Conservation (phyloP, 1,140 invertebrate species). For the Heliconius nattereri region DNA sequence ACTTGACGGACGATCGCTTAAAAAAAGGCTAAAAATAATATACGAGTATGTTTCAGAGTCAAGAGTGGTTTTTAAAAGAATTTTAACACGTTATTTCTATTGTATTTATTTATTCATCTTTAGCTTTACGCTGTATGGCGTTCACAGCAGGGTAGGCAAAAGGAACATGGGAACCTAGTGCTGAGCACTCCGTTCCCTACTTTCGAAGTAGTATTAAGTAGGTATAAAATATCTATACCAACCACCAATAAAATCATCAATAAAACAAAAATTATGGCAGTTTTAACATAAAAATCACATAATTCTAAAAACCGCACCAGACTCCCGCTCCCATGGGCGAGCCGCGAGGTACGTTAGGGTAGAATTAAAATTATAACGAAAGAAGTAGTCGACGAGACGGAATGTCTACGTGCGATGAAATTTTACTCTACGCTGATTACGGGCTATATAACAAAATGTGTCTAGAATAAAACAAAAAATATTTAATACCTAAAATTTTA, state of each 20-base stretch:
- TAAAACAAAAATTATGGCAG: background rate
- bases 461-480: background rate
- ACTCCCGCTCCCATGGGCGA: constrained; percentile 36
- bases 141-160: too few relatives aligned
- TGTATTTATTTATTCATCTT: too few relatives aligned
- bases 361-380: constrained; percentile 57
- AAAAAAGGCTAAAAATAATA: too few relatives aligned
- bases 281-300: constrained; percentile 11
- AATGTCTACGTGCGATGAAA: constrained; percentile 23
- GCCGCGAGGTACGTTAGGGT: constrained; percentile 40
- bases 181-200: too few relatives aligned
- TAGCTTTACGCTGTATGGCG: too few relatives aligned
- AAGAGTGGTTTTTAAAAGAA: too few relatives aligned
- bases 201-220: too few relatives aligned
- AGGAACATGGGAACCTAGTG: too few relatives aligned
- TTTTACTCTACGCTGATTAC: constrained; percentile 16
- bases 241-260: background rate
- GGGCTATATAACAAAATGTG: background rate
- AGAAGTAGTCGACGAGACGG: constrained; percentile 37
- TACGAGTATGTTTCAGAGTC: too few relatives aligned
- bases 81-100: too few relatives aligned
- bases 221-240: too few relatives aligned
- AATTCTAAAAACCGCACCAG: constrained; percentile 37
- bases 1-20: too few relatives aligned
- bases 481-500: background rate